Conservation (phyloP, 2,113 vertebrate species). For the Aramus guarauna region DNA sequence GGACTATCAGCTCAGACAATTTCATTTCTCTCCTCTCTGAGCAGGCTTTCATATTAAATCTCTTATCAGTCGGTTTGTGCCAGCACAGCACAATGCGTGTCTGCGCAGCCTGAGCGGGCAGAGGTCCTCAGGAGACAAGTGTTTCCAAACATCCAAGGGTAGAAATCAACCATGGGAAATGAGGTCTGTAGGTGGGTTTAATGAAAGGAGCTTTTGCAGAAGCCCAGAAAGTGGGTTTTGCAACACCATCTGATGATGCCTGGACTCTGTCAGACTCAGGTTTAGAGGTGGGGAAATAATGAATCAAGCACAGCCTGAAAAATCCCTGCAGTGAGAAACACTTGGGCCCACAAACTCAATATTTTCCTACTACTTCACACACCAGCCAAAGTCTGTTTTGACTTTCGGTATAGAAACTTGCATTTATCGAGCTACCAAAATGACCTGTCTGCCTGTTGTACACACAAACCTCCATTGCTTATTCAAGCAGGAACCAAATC, state of each 20-base stretch:
- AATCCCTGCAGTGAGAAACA: not conserved
- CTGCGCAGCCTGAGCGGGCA: not conserved
- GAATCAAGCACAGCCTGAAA: not conserved
- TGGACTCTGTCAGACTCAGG: not conserved
- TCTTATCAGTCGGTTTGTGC: not conserved
- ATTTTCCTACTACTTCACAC: not conserved
- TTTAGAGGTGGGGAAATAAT: not conserved
- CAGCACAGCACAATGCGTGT: not conserved
- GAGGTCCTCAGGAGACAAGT: not conserved
- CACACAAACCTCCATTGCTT: not conserved
- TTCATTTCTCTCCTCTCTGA: not conserved
- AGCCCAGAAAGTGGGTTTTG: not conserved
- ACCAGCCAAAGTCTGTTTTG: not conserved
- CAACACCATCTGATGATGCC: not conserved
- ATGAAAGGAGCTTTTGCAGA: not conserved
- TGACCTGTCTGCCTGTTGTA: not conserved
- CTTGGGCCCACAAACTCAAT: not conserved
- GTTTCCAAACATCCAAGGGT: not conserved
- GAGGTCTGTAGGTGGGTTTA: not conserved
- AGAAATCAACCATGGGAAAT: not conserved
- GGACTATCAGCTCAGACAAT: not conserved
- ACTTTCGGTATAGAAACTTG: not conserved
- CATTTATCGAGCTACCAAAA: not conserved
- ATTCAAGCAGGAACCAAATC: not conserved
- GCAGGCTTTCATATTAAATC: not conserved